Percentiles rank a stretch among this genome's conserved stretches.
Conservation (phyloP, 1,140 invertebrate genomes). For the Camponotus vicinus region DNA sequence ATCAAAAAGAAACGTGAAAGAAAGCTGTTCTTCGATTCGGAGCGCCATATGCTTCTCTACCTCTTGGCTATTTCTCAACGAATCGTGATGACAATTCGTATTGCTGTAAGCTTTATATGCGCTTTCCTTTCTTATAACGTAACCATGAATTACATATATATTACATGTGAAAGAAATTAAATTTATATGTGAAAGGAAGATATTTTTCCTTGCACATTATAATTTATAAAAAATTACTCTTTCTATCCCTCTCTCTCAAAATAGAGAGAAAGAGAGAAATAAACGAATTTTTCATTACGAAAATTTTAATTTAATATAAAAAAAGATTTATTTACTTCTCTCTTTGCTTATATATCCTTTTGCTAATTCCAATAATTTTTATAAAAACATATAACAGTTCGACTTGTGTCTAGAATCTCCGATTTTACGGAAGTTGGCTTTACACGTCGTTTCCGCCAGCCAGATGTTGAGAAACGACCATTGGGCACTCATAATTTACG, state of each 20-base stretch:
- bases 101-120: constrained; percentile 15
- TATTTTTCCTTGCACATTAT: not conserved
- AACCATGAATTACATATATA: constrained; percentile 47
- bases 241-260: no score
- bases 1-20: constrained; percentile 58
- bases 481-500: constrained; percentile 58
- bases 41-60: constrained; percentile 54
- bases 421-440: constrained; percentile 49
- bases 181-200: no score
- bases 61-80: constrained; percentile 57
- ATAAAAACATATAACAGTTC: constrained; percentile 32
- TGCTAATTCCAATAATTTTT: constrained; percentile 22
- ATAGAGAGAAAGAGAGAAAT: not conserved
- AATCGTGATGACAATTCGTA: constrained; percentile 49
- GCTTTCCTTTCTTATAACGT: constrained; percentile 14
- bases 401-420: constrained; percentile 45
- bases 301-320: not conserved
- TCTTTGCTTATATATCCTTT: constrained; percentile 14
- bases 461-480: constrained; percentile 60
- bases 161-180: constrained; percentile 14
- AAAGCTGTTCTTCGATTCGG: constrained; percentile 52
- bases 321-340: not conserved
- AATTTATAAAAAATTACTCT: constrained; percentile 1
- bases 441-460: constrained; percentile 55
- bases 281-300: not conserved